phyloP scores from a whole-genome alignment of 2,113 vertebrate genomes.

The Microtus pennsylvanicus region DNA sequence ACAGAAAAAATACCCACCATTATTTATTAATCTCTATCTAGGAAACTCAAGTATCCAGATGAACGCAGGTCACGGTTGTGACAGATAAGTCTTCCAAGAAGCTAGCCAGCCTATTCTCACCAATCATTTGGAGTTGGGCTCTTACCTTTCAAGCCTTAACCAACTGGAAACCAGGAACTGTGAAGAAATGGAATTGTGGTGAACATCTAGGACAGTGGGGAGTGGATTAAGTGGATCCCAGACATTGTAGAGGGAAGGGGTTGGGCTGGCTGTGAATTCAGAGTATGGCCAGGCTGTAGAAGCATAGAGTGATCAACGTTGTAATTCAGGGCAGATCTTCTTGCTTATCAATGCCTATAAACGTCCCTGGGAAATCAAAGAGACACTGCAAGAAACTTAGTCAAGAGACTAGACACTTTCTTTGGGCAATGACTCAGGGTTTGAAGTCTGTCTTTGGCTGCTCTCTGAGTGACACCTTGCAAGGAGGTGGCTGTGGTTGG shows the following conservation, averaged over 20 bases:
- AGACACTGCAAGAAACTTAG: not conserved
- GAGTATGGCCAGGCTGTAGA: not conserved
- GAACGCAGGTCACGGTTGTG: not conserved
- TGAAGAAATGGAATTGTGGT: not conserved
- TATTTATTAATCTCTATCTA: not conserved
- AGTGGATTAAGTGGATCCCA: no score
- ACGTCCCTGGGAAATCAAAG: not conserved
- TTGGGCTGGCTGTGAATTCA: not conserved
- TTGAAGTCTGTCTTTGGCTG: not conserved
- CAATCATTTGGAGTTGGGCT: not conserved
- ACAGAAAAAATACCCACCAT: not conserved
- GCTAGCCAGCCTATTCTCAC: not conserved
- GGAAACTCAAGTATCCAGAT: not conserved
- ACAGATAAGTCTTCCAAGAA: not conserved
- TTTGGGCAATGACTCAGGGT: not conserved
- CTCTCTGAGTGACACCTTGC: not conserved
- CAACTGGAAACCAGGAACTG: not conserved
- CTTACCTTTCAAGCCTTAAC: not conserved
- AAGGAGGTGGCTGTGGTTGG: not conserved
- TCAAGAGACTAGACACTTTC: not conserved
- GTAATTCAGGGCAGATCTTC: not conserved
- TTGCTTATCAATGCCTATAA: not conserved
- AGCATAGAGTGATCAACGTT: rapidly evolving
- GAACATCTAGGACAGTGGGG: not conserved
- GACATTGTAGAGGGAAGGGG: no score